phyloP scores from a whole-genome alignment of 1,140 invertebrate genomes.

The Anastatus disparis region DNA sequence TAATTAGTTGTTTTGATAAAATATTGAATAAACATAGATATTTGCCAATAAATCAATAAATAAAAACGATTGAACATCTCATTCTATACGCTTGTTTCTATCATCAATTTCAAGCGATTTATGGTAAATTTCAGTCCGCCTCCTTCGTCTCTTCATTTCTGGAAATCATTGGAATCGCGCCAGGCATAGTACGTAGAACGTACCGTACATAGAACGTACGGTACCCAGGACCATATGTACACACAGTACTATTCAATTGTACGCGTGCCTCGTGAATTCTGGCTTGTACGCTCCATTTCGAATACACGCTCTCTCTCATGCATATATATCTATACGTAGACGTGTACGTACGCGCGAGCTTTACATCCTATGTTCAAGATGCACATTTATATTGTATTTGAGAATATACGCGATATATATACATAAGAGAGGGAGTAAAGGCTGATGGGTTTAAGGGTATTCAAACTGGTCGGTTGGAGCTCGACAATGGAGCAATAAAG shows the following conservation, averaged over 20 bases:
- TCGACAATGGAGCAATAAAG: not conserved
- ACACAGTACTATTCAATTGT: conserved; percentile 25
- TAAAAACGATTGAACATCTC: too few relatives aligned
- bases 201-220: too few relatives aligned
- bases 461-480: not conserved
- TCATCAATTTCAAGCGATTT: conserved; percentile 12
- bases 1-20: too few relatives aligned
- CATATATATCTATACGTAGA: not conserved
- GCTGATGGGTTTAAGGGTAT: not conserved
- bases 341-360: not conserved
- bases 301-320: too few relatives aligned
- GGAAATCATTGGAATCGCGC: conserved; percentile 29
- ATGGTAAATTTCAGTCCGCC: not conserved
- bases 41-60: too few relatives aligned
- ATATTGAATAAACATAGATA: too few relatives aligned
- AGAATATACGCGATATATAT: not conserved
- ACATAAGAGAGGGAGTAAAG: not conserved
- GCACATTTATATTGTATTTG: not conserved
- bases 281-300: conserved; percentile 3
- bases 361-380: not conserved
- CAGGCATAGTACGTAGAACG: not conserved
- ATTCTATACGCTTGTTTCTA: not conserved
- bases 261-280: not conserved
- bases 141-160: too few relatives aligned
- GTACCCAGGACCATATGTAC: not conserved